phyloP scores from a whole-genome alignment of 1,140 invertebrate species.

The Lepidurus arcticus region DNA sequence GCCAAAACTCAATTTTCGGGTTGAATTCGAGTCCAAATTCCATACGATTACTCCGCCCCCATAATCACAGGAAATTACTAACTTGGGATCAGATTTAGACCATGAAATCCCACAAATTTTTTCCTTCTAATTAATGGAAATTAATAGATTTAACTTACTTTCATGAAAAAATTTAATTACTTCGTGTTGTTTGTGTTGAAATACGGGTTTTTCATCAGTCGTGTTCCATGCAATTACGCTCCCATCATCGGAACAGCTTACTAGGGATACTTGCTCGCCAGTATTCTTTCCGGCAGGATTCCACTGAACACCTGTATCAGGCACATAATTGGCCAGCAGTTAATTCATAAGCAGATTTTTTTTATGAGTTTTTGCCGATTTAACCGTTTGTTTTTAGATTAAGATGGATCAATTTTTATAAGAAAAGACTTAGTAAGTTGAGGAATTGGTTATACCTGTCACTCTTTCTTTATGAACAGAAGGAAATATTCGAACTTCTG shows the following conservation, averaged over 20 bases:
- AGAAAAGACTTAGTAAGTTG: neutral
- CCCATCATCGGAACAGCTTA: neutral
- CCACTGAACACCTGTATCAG: conserved; percentile 10
- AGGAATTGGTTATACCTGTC: conserved; percentile 2
- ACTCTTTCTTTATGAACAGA: conserved; percentile 28
- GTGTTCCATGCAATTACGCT: neutral
- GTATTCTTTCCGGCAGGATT: neutral
- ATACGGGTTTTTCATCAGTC: neutral
- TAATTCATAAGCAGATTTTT: conserved; percentile 22
- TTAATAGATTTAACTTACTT: neutral
- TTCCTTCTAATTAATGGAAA: neutral
- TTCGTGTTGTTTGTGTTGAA: conserved; percentile 22
- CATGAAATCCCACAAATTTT: conserved; percentile 41
- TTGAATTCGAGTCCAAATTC: conserved; percentile 54
- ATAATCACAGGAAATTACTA: conserved; percentile 54
- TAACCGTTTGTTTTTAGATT: neutral
- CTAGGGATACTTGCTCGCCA: neutral
- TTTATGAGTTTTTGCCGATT: neutral
- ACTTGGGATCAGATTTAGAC: conserved; percentile 49
- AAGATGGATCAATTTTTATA: neutral
- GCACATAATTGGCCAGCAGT: neutral
- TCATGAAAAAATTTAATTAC: neutral
- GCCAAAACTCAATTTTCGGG: conserved; percentile 46
- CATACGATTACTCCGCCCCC: conserved; percentile 57
- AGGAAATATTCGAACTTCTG: conserved; percentile 20